phyloP scores from a whole-genome alignment of 2,888 invertebrate species.

The Trachelus stipa region DNA sequence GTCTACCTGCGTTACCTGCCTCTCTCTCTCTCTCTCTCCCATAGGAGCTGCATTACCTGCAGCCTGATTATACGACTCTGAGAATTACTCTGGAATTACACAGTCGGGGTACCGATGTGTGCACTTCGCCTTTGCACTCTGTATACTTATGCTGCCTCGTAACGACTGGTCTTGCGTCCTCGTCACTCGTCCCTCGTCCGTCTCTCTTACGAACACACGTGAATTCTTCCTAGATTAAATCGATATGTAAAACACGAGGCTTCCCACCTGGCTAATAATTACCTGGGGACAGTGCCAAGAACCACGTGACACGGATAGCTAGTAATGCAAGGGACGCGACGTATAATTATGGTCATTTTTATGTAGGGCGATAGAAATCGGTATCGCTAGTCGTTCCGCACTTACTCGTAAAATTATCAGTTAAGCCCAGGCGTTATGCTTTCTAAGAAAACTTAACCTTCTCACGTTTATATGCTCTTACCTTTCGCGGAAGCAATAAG shows the following conservation, averaged over 20 bases:
- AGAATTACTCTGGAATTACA: constrained; percentile 62
- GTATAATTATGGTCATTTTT: not conserved
- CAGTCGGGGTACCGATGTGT: constrained; percentile 55
- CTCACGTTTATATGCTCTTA: not conserved
- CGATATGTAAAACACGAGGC: not conserved
- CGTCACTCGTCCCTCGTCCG: not conserved
- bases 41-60: constrained; percentile 45
- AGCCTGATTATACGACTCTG: constrained; percentile 53
- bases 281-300: not conserved
- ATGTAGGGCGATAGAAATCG: not conserved
- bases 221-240: not conserved
- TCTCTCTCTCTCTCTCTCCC: constrained; percentile 18
- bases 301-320: not conserved
- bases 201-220: not conserved
- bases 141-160: constrained; percentile 49
- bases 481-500: not conserved
- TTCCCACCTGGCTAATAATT: not conserved
- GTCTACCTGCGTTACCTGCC: constrained; percentile 32
- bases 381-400: not conserved
- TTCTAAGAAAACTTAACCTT: not conserved
- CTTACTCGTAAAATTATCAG: not conserved
- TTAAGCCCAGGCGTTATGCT: not conserved
- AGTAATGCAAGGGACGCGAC: not conserved
- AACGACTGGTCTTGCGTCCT: constrained; percentile 40
- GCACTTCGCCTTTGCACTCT: constrained; percentile 39